phyloP scores from a whole-genome alignment of 2,113 vertebrate genomes.

The Gulo gulo region DNA sequence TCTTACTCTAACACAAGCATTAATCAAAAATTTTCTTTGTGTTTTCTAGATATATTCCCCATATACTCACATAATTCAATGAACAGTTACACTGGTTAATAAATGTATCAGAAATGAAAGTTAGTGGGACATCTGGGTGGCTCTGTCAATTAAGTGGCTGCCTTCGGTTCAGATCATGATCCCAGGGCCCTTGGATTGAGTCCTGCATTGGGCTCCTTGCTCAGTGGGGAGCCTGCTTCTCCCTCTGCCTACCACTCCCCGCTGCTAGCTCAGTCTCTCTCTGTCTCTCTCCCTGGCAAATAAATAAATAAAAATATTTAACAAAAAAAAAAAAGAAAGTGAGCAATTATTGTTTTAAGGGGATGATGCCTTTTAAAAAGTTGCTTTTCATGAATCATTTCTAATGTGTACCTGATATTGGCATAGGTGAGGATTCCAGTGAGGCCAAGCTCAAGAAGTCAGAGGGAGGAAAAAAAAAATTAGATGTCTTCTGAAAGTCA shows the following conservation, averaged over 20 bases:
- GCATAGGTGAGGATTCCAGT: not conserved
- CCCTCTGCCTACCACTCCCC: not conserved
- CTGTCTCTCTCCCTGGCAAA: too few relatives aligned
- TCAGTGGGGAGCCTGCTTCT: not conserved
- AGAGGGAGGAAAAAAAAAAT: not conserved
- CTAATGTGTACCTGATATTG: not conserved
- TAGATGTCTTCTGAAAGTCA: not conserved
- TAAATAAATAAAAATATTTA: too few relatives aligned
- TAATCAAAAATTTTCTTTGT: not conserved
- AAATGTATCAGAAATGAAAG: not conserved
- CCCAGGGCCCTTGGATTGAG: not conserved
- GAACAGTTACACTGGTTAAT: not conserved
- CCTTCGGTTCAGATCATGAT: not conserved
- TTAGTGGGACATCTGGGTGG: not conserved
- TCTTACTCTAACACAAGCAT: not conserved
- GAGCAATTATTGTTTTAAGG: not conserved
- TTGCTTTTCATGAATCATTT: not conserved
- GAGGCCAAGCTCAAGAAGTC: not conserved
- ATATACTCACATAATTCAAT: not conserved
- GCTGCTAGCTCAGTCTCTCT: not conserved
- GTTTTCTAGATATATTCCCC: not conserved
- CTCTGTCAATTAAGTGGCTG: not conserved
- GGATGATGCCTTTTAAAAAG: not conserved
- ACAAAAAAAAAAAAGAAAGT: not conserved
- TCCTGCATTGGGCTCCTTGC: not conserved